Conservation (phyloP, 2,113 vertebrate species). For the Carollia perspicillata region DNA sequence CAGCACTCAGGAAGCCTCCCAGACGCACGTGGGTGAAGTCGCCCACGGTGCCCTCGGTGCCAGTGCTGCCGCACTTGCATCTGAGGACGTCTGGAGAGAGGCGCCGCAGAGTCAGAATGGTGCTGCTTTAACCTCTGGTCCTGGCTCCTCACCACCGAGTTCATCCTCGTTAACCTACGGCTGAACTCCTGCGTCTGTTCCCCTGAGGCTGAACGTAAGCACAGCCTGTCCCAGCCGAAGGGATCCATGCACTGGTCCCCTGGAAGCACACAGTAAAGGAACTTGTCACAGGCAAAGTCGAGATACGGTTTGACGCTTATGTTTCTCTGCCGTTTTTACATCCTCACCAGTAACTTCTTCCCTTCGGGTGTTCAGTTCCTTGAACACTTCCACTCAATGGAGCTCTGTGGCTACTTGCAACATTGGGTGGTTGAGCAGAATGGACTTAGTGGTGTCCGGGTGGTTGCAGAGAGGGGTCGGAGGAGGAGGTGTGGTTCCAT, state of each 20-base stretch:
- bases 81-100: slow-evolving; percentile 46
- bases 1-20: slow-evolving; percentile 74
- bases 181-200: slow-evolving; percentile 26
- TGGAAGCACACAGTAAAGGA: not conserved
- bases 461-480: not conserved
- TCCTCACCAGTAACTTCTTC: not conserved
- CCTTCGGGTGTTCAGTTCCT: not conserved
- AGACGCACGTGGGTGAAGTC: slow-evolving; percentile 70
- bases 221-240: fast-evolving
- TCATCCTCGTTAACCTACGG: not conserved
- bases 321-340: not conserved
- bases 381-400: not conserved
- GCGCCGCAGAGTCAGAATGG: slow-evolving; percentile 66
- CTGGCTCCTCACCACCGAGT: slow-evolving; percentile 54
- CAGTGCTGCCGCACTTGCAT: slow-evolving; percentile 71
- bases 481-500: not conserved
- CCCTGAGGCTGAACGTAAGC: not conserved
- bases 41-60: slow-evolving; percentile 70
- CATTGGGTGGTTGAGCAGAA: not conserved
- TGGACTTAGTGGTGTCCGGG: not conserved
- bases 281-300: not conserved
- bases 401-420: not conserved
- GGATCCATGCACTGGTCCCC: not conserved
- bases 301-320: not conserved
- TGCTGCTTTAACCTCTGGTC: slow-evolving; percentile 63